These are phyloP conservation scores for Leistus spinibarbis DNA, from an alignment of 2,888 invertebrate genomes.

Conservation along the genomic window DNA sequence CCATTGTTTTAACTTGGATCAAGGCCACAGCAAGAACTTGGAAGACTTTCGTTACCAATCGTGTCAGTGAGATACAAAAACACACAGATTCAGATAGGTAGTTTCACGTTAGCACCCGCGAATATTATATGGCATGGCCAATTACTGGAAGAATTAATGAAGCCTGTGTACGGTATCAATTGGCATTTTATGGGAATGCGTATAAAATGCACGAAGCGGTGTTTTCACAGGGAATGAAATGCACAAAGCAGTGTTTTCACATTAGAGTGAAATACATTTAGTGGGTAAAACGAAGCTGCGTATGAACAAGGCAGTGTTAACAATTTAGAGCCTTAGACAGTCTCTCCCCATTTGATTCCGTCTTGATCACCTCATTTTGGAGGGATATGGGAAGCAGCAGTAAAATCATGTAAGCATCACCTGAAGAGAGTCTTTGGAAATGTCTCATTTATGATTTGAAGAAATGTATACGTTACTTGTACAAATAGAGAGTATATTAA, in stretches of 20 bases:
- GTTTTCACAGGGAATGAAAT: constrained; percentile 32
- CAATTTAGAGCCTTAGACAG: not conserved
- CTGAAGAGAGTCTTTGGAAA: constrained; percentile 42
- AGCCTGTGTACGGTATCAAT: too few species aligned
- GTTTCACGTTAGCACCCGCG: constrained; percentile 48
- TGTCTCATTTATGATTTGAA: constrained; percentile 44
- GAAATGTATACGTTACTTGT: constrained; percentile 45
- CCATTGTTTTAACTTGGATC: constrained; percentile 41
- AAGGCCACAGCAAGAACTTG: constrained; percentile 36
- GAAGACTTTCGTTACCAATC: constrained; percentile 46
- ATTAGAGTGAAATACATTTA: constrained; percentile 7
- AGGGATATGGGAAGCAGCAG: constrained; percentile 48
- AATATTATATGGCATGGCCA: constrained; percentile 48
- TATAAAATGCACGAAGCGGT: not conserved
- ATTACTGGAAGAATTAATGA: not conserved
- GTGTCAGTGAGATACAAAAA: constrained; percentile 48
- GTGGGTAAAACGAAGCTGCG: not conserved
- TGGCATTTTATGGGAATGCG: not conserved
- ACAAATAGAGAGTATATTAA: constrained; percentile 47
- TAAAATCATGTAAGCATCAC: constrained; percentile 46
- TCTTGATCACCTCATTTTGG: constrained; percentile 46
- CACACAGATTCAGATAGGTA: constrained; percentile 42
- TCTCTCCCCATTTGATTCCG: constrained; percentile 45
- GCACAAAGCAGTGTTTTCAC: not conserved
- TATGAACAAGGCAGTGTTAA: not conserved